Percentiles rank a stretch among this genome's conserved stretches.
These are phyloP conservation scores for Aporophyla nigra DNA, from an alignment of 2,888 invertebrate species.

Conservation along the genomic window DNA sequence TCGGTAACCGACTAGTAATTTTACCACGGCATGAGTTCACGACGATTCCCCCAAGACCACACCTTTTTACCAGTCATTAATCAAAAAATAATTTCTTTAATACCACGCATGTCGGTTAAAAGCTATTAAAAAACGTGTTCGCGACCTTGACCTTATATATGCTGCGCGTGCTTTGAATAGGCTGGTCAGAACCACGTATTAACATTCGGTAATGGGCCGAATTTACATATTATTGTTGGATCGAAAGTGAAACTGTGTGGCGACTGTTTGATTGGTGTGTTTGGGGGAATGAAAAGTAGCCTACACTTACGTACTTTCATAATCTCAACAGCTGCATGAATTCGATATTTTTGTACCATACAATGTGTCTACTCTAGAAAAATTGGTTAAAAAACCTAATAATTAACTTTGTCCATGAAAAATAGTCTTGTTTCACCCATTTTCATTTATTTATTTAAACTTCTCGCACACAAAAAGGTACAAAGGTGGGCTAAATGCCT, in stretches of 20 bases:
- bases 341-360: too few species aligned
- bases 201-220: slow-evolving; percentile 37
- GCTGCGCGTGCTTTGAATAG: slow-evolving; percentile 37
- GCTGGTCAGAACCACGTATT: slow-evolving; percentile 21
- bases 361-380: too few species aligned
- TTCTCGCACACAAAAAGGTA: too few species aligned
- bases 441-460: too few species aligned
- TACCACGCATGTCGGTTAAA: slow-evolving; percentile 17
- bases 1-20: not conserved
- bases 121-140: slow-evolving; percentile 27
- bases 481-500: too few species aligned
- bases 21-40: not conserved
- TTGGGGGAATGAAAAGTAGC: too few species aligned
- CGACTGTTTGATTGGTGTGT: slow-evolving; percentile 5
- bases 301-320: too few species aligned
- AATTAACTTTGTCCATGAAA: too few species aligned
- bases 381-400: too few species aligned
- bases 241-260: slow-evolving; percentile 40
- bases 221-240: slow-evolving; percentile 45
- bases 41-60: not conserved
- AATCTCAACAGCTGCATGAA: too few species aligned
- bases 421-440: too few species aligned
- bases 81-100: not conserved
- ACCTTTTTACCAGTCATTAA: not conserved
- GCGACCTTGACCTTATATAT: slow-evolving; percentile 42